phyloP scores from a whole-genome alignment of 2,888 invertebrate genomes.

The Lepidochitona cinerea region DNA sequence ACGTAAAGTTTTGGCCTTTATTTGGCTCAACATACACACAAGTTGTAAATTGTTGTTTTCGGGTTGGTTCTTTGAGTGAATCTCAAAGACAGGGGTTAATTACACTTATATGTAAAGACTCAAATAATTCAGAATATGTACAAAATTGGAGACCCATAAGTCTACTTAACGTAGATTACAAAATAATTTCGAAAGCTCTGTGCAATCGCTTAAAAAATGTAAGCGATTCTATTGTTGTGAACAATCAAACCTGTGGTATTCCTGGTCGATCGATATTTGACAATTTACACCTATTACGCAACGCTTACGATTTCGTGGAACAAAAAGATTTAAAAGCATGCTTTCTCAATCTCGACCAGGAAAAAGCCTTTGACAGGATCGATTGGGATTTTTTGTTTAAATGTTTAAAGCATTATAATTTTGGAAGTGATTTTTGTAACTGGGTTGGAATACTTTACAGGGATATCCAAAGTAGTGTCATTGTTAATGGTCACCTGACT shows the following conservation, averaged over 20 bases:
- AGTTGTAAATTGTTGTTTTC: conserved; percentile 2
- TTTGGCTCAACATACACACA: not conserved
- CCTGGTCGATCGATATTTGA: conserved; percentile 39
- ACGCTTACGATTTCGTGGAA: conserved; percentile 34
- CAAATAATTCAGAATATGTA: not conserved
- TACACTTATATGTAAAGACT: not conserved
- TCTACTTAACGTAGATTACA: conserved; percentile 37
- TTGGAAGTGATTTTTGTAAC: conserved; percentile 31
- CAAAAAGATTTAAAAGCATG: conserved; percentile 26
- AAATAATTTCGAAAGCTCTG: conserved; percentile 36
- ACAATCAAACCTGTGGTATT: conserved; percentile 37
- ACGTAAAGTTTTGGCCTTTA: not conserved
- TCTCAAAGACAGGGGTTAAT: not conserved
- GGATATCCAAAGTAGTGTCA: not conserved
- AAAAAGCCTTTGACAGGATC: conserved; percentile 43
- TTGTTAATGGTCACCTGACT: not conserved
- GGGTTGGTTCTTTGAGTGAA: not conserved
- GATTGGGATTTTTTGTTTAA: conserved; percentile 34
- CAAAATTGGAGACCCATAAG: conserved; percentile 41
- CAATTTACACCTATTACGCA: conserved; percentile 33
- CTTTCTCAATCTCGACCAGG: conserved; percentile 39
- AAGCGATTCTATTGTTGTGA: conserved; percentile 25
- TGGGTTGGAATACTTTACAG: conserved; percentile 28
- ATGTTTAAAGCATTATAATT: conserved; percentile 30
- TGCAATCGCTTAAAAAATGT: conserved; percentile 27